Percentiles rank a stretch among this genome's conserved stretches.
These are phyloP conservation scores for Holothuria scabra DNA, from an alignment of 53 echinoderm and acorn worm species.

Conservation along the genomic window DNA sequence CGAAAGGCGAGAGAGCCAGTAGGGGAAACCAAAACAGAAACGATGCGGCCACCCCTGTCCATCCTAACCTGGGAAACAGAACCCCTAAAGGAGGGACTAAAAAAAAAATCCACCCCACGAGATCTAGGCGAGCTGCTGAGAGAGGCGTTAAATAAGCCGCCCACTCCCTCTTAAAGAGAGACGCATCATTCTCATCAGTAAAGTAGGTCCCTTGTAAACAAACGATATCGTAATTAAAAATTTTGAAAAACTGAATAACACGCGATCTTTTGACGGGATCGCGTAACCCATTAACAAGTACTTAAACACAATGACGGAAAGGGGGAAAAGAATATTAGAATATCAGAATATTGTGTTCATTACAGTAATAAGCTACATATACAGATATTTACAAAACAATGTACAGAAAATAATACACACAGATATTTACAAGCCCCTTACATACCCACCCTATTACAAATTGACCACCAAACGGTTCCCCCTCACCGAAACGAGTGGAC, in stretches of 20 bases:
- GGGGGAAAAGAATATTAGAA: no score
- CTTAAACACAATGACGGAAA: neutral
- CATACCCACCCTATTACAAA: no score
- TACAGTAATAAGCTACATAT: no score
- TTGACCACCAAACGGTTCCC: no score
- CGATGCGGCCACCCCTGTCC: neutral
- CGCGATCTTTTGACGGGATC: constrained; percentile 12
- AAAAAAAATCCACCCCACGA: constrained; percentile 24
- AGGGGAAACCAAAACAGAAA: constrained; percentile 26
- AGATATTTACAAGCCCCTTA: no score
- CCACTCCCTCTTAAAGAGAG: constrained; percentile 5
- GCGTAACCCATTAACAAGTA: neutral
- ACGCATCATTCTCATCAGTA: neutral
- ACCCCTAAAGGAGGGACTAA: neutral
- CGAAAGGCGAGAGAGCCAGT: neutral
- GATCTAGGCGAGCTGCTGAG: neutral
- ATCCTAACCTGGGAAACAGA: neutral
- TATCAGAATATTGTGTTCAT: no score
- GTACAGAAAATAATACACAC: no score
- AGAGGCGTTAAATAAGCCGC: neutral
- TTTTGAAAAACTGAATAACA: neutral
- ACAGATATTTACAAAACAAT: no score
- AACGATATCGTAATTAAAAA: constrained; percentile 8
- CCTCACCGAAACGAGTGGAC: no score
- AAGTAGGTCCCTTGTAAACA: constrained; percentile 47